phyloP scores from a whole-genome alignment of 2,797 vertebrate genomes.

The Tiaroga cobitis region DNA sequence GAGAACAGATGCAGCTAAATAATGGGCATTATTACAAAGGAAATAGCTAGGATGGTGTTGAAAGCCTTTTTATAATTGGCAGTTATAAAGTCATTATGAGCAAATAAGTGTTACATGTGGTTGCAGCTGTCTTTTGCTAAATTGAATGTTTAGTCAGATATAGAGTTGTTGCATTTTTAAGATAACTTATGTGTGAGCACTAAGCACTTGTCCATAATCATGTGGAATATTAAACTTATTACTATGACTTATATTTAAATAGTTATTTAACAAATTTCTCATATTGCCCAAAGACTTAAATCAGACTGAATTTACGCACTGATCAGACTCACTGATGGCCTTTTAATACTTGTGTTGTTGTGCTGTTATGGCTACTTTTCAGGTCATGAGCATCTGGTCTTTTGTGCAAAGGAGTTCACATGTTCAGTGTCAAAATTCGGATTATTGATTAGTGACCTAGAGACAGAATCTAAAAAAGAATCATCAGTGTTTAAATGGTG shows the following conservation, averaged over 20 bases:
- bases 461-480: neutral
- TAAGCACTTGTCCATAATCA: slow-evolving; percentile 6
- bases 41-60: neutral
- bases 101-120: neutral
- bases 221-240: neutral
- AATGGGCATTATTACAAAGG: neutral
- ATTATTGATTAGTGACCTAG: neutral
- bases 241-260: neutral
- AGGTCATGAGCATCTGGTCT: neutral
- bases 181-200: neutral
- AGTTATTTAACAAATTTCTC: neutral
- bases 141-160: neutral
- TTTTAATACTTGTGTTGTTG: neutral
- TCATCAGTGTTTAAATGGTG: neutral
- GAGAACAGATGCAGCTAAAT: slow-evolving; percentile 1
- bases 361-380: neutral
- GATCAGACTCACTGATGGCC: neutral
- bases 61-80: neutral
- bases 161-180: neutral
- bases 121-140: neutral
- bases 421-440: neutral
- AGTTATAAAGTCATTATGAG: neutral
- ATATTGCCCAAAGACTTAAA: neutral
- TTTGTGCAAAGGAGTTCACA: neutral
- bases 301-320: neutral